Base-by-base conservation (phyloP, 1,140 invertebrate genomes). In the Eriocheir sinensis region DNA sequence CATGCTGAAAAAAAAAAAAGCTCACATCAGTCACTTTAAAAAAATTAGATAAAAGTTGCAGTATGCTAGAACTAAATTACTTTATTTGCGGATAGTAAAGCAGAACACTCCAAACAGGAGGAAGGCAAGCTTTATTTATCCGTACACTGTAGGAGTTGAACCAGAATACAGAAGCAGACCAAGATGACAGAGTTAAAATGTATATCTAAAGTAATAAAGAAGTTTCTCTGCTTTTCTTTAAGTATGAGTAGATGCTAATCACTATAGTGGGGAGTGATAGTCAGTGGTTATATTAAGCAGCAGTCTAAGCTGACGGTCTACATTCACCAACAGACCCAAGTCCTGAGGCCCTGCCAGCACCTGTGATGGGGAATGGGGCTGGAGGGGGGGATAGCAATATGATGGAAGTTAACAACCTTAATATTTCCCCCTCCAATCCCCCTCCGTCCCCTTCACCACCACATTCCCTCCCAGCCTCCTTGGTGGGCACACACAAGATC, bases 331-430 rank as follows among this genome's bases (percentile, higher is more conserved):
- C 95, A 96, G 95, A 96, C 95, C 93, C 94, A 48, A 96, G 95
- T 90, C 95, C 95, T 83, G 95, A 96, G 89, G 95, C 95, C 53
- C 91, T 96, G 38, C 95, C 95, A 72, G 95, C 95, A 40, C 95
- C 95, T n/a, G 91, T 95, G 93, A 89, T 94, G 34, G 83, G 88
- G 44, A 38, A n/a, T 53, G 44, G 40, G 34, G 36, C 38, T 80
- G 90, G 90, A 53, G 81, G 91, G 91, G 60, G 60, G 60, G 93
- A 85, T 48, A 89, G 91, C 85, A 89, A 91, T 79, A 95, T 83
- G 79, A 90, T 93, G 88, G 91, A 95, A 85, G 95, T 93, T 81
- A 95, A 95, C 90, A 95, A 95, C 89, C 91, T 95, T 72, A 95
- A 95, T 90, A 93, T 95, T 32, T 95, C 95, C 6, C 95, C 95